A percentile compares a stretch with the other conserved stretches of the same genome.
Conservation (phyloP, 1,140 invertebrate genomes). For the Saccostrea cuccullata region DNA sequence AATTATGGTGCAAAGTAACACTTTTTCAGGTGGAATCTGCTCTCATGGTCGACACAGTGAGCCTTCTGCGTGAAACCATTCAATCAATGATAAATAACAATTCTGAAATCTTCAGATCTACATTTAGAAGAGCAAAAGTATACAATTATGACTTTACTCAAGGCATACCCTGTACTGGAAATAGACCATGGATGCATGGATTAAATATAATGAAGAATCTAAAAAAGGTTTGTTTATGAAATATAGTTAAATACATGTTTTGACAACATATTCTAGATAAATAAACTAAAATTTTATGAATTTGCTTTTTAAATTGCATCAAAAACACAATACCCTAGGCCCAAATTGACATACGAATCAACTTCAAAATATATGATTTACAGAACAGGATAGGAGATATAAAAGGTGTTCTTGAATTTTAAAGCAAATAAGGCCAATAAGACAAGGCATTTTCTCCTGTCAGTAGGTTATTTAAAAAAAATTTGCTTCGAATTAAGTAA, state of each 20-base stretch:
- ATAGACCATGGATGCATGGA: constrained; percentile 71
- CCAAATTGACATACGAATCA: no score
- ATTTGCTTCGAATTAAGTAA: no score
- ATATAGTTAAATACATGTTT: no score
- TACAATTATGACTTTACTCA: constrained; percentile 69
- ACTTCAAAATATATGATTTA: no score
- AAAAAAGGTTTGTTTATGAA: constrained; percentile 59
- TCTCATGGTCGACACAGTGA: constrained; percentile 51
- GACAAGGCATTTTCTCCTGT: not conserved
- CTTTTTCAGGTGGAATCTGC: constrained; percentile 8
- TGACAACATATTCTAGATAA: no score
- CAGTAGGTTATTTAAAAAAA: not conserved
- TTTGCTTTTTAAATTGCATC: no score
- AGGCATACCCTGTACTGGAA: constrained; percentile 65
- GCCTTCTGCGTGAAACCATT: constrained; percentile 50
- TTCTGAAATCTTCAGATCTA: constrained; percentile 64
- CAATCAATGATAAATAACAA: constrained; percentile 54
- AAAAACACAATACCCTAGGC: no score
- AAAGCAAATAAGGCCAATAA: not conserved
- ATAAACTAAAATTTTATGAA: no score
- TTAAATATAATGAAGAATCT: constrained; percentile 62
- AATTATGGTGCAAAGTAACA: no score
- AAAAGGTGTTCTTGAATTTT: no score
- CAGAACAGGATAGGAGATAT: no score
- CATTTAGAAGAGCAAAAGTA: constrained; percentile 67